Conservation (phyloP, 1,140 invertebrate genomes). For the Aphelenchoides avenae region DNA sequence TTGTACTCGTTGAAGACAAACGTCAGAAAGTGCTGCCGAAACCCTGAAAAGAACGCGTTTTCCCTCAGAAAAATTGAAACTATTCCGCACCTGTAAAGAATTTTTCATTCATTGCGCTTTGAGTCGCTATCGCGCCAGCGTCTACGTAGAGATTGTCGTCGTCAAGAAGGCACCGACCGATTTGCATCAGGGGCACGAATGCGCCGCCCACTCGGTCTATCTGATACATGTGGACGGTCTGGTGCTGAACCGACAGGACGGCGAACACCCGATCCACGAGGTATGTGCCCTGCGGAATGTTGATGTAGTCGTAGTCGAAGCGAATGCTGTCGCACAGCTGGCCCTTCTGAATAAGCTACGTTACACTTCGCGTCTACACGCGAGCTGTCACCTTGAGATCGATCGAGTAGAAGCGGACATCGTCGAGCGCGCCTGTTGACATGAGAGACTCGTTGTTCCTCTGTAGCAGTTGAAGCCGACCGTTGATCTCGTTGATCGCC, state of each 20-base stretch:
- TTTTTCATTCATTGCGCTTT: conserved; percentile 20
- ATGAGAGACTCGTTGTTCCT: conserved; percentile 42
- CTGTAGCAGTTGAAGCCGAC: conserved; percentile 18
- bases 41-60: conserved; percentile 20
- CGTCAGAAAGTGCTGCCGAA: conserved; percentile 40
- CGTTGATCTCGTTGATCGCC: neutral
- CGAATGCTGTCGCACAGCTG: conserved; percentile 27
- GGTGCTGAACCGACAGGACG: conserved; percentile 45
- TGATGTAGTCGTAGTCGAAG: conserved; percentile 35
- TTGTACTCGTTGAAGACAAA: conserved; percentile 34
- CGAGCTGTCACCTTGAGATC: conserved; percentile 49
- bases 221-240: conserved; percentile 39
- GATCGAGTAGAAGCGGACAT: conserved; percentile 34
- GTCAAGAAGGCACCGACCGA: conserved; percentile 33
- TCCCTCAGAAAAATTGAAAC: neutral
- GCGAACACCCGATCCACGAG: conserved; percentile 38
- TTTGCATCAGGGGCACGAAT: conserved; percentile 26
- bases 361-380: too few relatives aligned
- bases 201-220: conserved; percentile 29
- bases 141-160: conserved; percentile 24
- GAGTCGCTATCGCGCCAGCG: conserved; percentile 6
- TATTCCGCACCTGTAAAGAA: conserved; percentile 28
- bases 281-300: conserved; percentile 10
- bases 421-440: conserved; percentile 23
- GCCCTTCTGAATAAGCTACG: conserved; percentile 20